These are phyloP conservation scores for Phaethornis superciliosus DNA, from an alignment of 2,113 vertebrate species.

Conservation along the genomic window DNA sequence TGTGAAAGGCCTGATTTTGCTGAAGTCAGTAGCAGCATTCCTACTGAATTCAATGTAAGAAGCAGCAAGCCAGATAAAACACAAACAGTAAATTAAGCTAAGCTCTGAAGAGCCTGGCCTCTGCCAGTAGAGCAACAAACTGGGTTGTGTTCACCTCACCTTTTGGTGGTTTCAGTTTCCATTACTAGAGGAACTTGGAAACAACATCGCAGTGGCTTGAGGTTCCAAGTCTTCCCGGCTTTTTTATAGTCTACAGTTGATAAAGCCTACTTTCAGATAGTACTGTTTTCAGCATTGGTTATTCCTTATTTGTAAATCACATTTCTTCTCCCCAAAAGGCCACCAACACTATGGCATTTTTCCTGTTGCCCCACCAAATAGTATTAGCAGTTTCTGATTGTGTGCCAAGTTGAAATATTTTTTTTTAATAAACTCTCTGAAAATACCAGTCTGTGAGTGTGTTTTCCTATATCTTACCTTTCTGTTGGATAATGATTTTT, in stretches of 20 bases:
- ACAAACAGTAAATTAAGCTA: not conserved
- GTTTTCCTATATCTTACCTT: not conserved
- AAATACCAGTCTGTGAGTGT: not conserved
- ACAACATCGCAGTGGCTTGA: not conserved
- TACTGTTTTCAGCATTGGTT: not conserved
- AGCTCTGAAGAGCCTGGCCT: not conserved
- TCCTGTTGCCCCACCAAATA: constrained; percentile 17
- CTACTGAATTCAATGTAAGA: not conserved
- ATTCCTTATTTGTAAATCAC: not conserved
- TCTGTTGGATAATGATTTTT: not conserved
- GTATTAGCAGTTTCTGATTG: not conserved
- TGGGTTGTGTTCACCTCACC: not conserved
- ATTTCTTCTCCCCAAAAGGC: not conserved
- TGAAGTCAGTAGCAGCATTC: not conserved
- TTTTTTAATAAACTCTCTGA: constrained; percentile 51
- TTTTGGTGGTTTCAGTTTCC: not conserved
- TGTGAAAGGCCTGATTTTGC: not conserved
- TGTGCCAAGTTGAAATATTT: constrained; percentile 50
- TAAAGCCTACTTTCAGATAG: not conserved
- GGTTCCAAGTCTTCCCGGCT: not conserved
- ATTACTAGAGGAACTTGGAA: not conserved
- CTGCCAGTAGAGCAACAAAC: not conserved
- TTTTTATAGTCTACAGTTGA: not conserved
- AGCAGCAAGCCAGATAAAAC: not conserved
- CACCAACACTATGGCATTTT: not conserved